Evolutionary conservation across 2,797 vertebrate genomes (phyloP), one percentile per base, ranked within the genome.

Genomic region (Sebastes reedi): DNA sequence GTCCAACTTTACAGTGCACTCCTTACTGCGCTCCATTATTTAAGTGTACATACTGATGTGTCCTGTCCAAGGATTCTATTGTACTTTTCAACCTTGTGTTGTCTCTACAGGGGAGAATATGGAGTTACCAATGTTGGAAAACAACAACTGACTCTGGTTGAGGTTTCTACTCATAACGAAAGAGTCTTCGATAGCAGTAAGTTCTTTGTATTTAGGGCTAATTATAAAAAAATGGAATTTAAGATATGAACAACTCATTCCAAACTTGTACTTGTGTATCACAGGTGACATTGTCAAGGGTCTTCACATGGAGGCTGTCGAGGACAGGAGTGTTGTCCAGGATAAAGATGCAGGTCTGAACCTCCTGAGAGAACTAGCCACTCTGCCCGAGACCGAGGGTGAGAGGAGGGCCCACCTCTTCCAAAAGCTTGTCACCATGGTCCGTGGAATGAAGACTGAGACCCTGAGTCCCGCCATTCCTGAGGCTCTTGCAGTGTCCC

Each of bases 331-430:
- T 27, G 76, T 81, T 1, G 71, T 91, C 72, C 95, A 96, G 90
- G 95, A 96, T 13, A 91, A 92, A 1, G 96, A 97, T 12, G 80
- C 86, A 34, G 87, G 88, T 75, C 83, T 99, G 85, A 95, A 92
- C 80, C 92, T 94, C 36, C 94, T 99, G 58, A 95, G 93, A 73
- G 96, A 98, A 75, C 86, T 99, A 75, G 93, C 96, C 64, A 92
- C 86, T 67, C 90, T 98, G 55, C 88, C 96, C 0, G 77, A 90
- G 65, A 91, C 93, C 0, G 89, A 97, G 16, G 97, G 97, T 7
- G 94, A 97, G 61, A 96, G 91, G 89, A 96, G 98, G 90, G 96
- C 97, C 50, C 92, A 91, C 29, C 94, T 97, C 71, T 99, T 99
- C 90, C 93, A 95, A 42, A 96, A 79, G 77, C 96, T 99, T 54